A percentile compares a stretch with the other conserved stretches of the same genome.
Conservation (phyloP, 2,113 vertebrate genomes). For the Axis porcinus region DNA sequence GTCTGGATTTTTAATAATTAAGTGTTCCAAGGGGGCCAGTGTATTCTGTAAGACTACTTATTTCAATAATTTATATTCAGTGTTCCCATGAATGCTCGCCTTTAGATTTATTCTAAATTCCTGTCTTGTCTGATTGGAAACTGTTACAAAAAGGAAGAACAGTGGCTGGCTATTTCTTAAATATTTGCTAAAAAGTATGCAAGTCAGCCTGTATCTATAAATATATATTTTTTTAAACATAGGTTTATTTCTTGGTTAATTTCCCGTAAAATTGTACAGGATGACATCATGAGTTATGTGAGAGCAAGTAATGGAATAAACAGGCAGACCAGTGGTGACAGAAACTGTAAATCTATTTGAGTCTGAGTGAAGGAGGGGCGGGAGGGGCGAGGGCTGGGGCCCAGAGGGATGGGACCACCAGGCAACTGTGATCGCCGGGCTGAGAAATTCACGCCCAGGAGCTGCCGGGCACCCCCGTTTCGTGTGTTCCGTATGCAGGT, state of each 20-base stretch:
- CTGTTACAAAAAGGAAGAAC: neutral
- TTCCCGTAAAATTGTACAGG: slow-evolving; percentile 6
- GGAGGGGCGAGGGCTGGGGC: no score
- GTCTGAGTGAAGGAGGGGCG: neutral
- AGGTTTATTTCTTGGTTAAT: slow-evolving; percentile 29
- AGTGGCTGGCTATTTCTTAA: neutral
- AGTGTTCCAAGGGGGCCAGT: neutral
- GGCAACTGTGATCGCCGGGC: fast-evolving
- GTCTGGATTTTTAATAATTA: slow-evolving; percentile 6
- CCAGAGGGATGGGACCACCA: fast-evolving
- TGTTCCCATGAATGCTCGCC: neutral
- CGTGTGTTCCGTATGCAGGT: no score
- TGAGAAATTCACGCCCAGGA: fast-evolving
- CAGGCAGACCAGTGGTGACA: neutral
- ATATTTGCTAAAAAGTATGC: slow-evolving; percentile 39
- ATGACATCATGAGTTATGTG: neutral
- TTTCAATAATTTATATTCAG: neutral
- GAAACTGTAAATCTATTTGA: neutral
- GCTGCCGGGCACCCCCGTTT: neutral
- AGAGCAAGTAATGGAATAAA: neutral
- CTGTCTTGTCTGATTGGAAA: neutral
- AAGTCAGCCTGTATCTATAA: neutral
- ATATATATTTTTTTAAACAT: neutral
- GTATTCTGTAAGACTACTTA: neutral
- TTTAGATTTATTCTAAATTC: neutral